Conservation (phyloP, 2,113 vertebrate genomes). For the pig (Sus scrofa) region T2T-Sscrofa CM000829.6:57808501-57809000, state of each 20-base stretch:
- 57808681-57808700: conserved; percentile 74
- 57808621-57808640: conserved; percentile 79
- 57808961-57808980: not conserved
- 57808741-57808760: conserved; percentile 33
- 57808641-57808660: conserved; percentile 84
- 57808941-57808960: not conserved
- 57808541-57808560: conserved; percentile 65
- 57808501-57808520: conserved; percentile 78
- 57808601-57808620: conserved; percentile 79
- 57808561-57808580: conserved; percentile 67
- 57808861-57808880: not conserved
- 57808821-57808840: conserved; percentile 48
- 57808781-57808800: conserved; percentile 37
- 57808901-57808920: not conserved
- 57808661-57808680: conserved; percentile 83
- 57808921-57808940: not conserved
- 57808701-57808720: conserved; percentile 68
- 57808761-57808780: conserved; percentile 61
- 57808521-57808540: conserved; percentile 71
- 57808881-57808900: not conserved
- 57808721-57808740: conserved; percentile 72
- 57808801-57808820: conserved; percentile 46
- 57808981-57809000: conserved; percentile 16
- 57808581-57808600: conserved; percentile 80
- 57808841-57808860: conserved; percentile 26